phyloP scores from a whole-genome alignment of 2,113 vertebrate species.

The Passerina amoena region DNA sequence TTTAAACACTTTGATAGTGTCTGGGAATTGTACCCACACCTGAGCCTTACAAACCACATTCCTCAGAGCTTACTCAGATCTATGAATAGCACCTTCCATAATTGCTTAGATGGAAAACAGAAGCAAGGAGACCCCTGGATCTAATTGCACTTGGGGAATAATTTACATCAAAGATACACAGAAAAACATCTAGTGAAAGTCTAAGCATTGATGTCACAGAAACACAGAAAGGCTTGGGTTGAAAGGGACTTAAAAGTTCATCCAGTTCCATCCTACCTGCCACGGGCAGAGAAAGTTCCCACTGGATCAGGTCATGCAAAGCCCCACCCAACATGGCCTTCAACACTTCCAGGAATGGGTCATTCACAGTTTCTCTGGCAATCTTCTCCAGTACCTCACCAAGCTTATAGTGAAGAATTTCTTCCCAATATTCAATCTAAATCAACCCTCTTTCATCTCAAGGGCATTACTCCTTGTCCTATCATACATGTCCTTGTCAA shows the following conservation, averaged over 20 bases:
- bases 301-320: background rate
- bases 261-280: no score
- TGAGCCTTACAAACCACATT: background rate
- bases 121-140: background rate
- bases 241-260: background rate
- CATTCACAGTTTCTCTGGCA: background rate
- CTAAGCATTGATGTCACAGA: background rate
- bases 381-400: background rate
- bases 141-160: background rate
- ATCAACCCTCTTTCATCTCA: background rate
- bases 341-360: background rate
- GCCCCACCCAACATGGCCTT: background rate
- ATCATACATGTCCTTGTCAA: rapidly evolving
- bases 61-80: background rate
- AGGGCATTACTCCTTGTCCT: background rate
- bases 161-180: background rate
- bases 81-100: background rate
- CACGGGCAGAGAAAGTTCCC: rapidly evolving
- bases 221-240: background rate
- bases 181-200: background rate
- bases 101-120: background rate
- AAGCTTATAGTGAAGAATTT: background rate
- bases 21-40: background rate
- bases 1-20: background rate
- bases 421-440: background rate